Percentiles rank a stretch among this genome's conserved stretches.
Evolutionary conservation across 2,113 vertebrate genomes (phyloP).

Genomic region (Notiomystis cincta): DNA sequence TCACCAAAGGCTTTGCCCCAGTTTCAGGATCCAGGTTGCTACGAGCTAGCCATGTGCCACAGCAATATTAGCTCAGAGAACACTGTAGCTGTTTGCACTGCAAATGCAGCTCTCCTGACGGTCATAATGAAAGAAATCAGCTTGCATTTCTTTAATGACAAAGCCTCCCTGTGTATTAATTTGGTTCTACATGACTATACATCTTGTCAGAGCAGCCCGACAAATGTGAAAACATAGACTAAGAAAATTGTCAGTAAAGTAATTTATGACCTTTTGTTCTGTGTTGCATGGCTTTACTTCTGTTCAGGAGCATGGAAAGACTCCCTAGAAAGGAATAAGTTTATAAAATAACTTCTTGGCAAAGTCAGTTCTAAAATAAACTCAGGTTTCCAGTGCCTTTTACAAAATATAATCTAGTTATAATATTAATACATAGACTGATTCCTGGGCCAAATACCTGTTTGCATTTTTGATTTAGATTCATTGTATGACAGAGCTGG

Average conservation of each 20-base stretch:
- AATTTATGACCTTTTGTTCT: conserved; percentile 6
- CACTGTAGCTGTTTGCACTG: conserved; percentile 18
- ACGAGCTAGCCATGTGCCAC: conserved; percentile 24
- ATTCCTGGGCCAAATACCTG: not conserved
- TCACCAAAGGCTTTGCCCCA: conserved; percentile 59
- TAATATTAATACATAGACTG: not conserved
- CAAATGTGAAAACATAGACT: conserved; percentile 52
- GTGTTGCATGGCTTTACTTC: not conserved
- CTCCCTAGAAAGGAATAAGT: not conserved
- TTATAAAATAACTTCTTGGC: not conserved
- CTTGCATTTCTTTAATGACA: conserved; percentile 72
- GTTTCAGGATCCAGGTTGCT: conserved; percentile 61
- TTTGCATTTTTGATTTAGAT: not conserved
- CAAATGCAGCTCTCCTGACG: conserved; percentile 55
- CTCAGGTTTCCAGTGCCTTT: not conserved
- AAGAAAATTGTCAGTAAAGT: conserved; percentile 42
- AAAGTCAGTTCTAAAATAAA: not conserved
- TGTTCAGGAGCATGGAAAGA: not conserved
- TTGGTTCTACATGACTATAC: conserved; percentile 50
- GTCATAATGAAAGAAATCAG: conserved; percentile 68
- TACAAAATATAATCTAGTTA: not conserved
- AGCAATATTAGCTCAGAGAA: conserved; percentile 70
- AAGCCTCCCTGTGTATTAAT: conserved; percentile 72
- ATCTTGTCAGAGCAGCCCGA: conserved; percentile 57
- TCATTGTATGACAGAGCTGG: not conserved